phyloP scores from a whole-genome alignment of 1,140 invertebrate species.

The Lineus longissimus region DNA sequence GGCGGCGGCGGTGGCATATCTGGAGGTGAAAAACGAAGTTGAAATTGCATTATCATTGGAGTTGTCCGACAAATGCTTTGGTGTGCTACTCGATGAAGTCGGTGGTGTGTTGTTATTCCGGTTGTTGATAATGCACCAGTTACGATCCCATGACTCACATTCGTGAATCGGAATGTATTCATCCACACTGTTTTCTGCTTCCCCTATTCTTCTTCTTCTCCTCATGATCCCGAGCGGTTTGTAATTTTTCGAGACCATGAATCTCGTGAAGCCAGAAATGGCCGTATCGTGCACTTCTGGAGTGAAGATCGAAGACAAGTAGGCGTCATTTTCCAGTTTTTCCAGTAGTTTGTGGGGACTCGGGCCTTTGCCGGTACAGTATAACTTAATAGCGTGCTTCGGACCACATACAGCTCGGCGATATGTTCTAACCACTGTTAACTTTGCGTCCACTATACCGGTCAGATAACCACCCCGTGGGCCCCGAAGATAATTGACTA shows the following conservation, averaged over 20 bases:
- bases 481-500: background rate
- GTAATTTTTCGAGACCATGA: background rate
- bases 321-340: background rate
- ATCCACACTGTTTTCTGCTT: background rate
- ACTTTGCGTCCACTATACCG: background rate
- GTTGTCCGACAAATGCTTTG: too few relatives aligned
- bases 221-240: background rate
- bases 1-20: too few relatives aligned
- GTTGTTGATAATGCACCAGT: too few relatives aligned
- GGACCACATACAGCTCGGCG: background rate
- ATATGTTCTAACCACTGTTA: background rate
- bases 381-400: background rate
- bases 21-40: too few relatives aligned
- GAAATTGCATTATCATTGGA: too few relatives aligned
- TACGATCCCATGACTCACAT: background rate
- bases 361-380: background rate
- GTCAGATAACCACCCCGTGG: background rate
- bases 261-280: background rate
- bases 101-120: too few relatives aligned
- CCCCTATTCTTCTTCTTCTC: background rate
- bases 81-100: too few relatives aligned
- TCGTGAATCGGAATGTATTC: background rate
- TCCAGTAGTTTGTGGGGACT: background rate
- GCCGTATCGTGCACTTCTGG: constrained; percentile 2
- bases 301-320: background rate